Conservation (phyloP, 2,888 invertebrate genomes). For the Epinotia ramella region DNA sequence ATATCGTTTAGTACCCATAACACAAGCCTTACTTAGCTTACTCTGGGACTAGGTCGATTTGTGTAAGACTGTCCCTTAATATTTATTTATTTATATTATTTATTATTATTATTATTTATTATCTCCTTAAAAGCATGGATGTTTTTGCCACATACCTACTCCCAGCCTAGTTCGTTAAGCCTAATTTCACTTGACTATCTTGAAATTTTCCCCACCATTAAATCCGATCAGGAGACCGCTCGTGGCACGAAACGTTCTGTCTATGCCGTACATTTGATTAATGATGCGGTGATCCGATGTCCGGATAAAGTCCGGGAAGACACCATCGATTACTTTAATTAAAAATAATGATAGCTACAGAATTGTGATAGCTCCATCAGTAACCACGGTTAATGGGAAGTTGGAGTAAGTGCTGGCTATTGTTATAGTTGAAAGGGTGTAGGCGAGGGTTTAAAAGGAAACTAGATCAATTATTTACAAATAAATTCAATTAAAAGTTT, state of each 20-base stretch:
- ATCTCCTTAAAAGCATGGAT: not conserved
- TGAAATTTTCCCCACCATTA: constrained; percentile 26
- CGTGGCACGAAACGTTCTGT: constrained; percentile 21
- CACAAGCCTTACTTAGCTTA: too few species aligned
- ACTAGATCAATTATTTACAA: not conserved
- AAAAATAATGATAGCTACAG: constrained; percentile 60
- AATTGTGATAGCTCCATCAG: constrained; percentile 50
- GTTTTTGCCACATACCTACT: constrained; percentile 3
- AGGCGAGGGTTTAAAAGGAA: not conserved
- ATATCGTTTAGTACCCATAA: too few species aligned
- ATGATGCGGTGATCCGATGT: constrained; percentile 55
- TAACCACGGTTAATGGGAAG: constrained; percentile 43
- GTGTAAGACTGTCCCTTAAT: too few species aligned
- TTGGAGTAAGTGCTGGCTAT: constrained; percentile 16
- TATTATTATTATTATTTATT: too few species aligned
- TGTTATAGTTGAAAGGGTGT: constrained; percentile 14
- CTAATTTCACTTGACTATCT: constrained; percentile 31
- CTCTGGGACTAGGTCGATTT: too few species aligned
- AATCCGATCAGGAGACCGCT: constrained; percentile 37
- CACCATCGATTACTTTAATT: constrained; percentile 62
- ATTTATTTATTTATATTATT: too few species aligned
- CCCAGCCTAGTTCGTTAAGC: constrained; percentile 12
- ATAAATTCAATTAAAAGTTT: not conserved
- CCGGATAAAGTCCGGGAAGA: constrained; percentile 54
- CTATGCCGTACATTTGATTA: constrained; percentile 52